Evolutionary conservation across 1,140 invertebrate genomes (phyloP).

Genomic region (Leptinotarsa texana): DNA sequence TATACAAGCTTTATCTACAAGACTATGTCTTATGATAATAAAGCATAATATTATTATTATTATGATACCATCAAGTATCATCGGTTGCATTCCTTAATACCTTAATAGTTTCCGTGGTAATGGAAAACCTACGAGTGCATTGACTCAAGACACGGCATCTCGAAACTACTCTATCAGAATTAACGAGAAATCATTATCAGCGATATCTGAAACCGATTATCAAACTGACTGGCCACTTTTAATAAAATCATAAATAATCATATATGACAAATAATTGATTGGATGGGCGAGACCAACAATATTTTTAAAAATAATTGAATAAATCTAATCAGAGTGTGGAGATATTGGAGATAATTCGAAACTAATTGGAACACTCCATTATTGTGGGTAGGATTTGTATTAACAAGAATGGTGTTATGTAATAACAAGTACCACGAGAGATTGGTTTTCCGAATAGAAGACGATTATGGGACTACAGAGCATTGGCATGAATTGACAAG

Average conservation of each 20-base stretch:
- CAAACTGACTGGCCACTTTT: background rate
- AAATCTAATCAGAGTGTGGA: constrained; percentile 3
- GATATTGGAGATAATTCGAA: constrained; percentile 3
- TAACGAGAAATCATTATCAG: constrained; percentile 8
- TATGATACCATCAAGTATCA: no score
- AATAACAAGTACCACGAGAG: background rate
- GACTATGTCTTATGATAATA: no score
- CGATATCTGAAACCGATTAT: constrained; percentile 6
- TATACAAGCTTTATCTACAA: no score
- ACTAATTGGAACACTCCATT: constrained; percentile 5
- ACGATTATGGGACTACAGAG: no score
- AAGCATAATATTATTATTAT: no score
- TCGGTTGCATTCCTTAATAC: background rate
- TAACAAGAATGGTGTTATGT: background rate
- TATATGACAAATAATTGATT: constrained; percentile 3
- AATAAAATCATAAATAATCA: constrained; percentile 5
- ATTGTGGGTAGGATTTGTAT: background rate
- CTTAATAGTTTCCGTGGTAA: background rate
- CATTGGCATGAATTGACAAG: no score
- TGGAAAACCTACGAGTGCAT: background rate
- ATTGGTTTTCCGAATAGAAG: no score
- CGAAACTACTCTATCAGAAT: background rate
- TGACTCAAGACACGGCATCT: background rate
- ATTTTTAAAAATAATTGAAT: constrained; percentile 3
- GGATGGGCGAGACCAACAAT: constrained; percentile 5